A percentile compares a stretch with the other conserved stretches of the same genome.
phyloP scores from a whole-genome alignment of 1,140 invertebrate genomes.

The Heterodera carotae region DNA sequence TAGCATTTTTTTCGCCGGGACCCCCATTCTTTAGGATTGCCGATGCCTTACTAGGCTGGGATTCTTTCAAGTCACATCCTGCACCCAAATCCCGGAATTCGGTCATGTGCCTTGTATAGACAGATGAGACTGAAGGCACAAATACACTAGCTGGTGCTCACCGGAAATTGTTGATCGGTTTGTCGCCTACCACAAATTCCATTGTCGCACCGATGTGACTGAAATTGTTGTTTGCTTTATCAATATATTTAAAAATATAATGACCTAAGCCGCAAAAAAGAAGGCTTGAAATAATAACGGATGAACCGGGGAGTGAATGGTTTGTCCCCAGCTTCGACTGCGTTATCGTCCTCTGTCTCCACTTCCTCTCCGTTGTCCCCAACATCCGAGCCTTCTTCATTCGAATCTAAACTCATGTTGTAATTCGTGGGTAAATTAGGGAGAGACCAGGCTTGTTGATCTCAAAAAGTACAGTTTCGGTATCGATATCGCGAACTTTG shows the following conservation, averaged over 20 bases:
- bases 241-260: conserved; percentile 71
- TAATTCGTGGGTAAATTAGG: too few relatives aligned
- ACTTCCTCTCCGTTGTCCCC: conserved; percentile 34
- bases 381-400: conserved; percentile 23
- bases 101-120: too few relatives aligned
- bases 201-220: conserved; percentile 96
- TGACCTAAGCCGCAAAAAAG: conserved; percentile 47
- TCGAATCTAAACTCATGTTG: conserved; percentile 22
- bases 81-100: too few relatives aligned
- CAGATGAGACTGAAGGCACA: too few relatives aligned
- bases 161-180: conserved; percentile 85
- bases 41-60: too few relatives aligned
- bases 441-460: conserved; percentile 87
- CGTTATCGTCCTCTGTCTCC: conserved; percentile 41
- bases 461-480: conserved; percentile 88
- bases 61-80: too few relatives aligned
- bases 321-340: conserved; percentile 67
- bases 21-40: too few relatives aligned
- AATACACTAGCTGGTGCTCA: too few relatives aligned
- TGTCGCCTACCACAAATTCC: conserved; percentile 89
- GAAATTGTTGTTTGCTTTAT: conserved; percentile 70
- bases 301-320: conserved; percentile 82
- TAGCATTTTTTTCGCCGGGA: too few relatives aligned
- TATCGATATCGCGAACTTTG: conserved; percentile 92
- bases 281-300: conserved; percentile 90